Base-by-base conservation (phyloP, 2,888 invertebrate species). In the Thumatha senex region DNA sequence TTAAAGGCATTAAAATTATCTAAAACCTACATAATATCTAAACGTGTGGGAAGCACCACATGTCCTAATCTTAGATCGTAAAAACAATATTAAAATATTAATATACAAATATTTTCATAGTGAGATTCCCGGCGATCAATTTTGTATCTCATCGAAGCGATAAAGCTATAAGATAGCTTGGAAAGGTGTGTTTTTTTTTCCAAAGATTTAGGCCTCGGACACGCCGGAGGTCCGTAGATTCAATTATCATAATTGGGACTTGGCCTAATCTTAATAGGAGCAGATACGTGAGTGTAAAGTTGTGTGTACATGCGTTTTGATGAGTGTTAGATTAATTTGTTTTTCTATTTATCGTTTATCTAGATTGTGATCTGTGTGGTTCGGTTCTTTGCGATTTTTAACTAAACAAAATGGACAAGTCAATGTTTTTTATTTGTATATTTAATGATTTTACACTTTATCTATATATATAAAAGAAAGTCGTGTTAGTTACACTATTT, bases 221-320 rank as follows among this genome's bases (percentile, higher is more conserved):
- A 54, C 58, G 61, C 72, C 70, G 82, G 80, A 79, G 84, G 86
- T 80, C 83, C 56, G 70, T 70, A 65, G 74, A 87, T 83, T 89
- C 87, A 87, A 89, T 90, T 89, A 86, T 83, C 83, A 87, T 89
- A 89, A 89, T 89, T 89, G 89, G 86, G 71, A 76, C 68, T 68
- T 80, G 72, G 75, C 67, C 82, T 86, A 85, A 89, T 86, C 85
- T 86, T 81, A 83, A 85, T 84, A 84, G 73, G 75, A 57, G 58
- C 67, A 66, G 82, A 82, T 83, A 82, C 63, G 76, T 72, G 66
- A 65, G 70, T 71, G 80, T 80, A 76, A 74, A 70, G 65, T 67
- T 71, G 68, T 80, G 78, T 80, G 78, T 72, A 67, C 68, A 64
- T 59, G 61, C 55, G 67, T 63, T 61, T 69, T 72, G 69, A 75